Percentiles rank a stretch among this genome's conserved stretches.
Conservation (phyloP, 2,797 vertebrate genomes). For the Coccyzus lansbergi region DNA sequence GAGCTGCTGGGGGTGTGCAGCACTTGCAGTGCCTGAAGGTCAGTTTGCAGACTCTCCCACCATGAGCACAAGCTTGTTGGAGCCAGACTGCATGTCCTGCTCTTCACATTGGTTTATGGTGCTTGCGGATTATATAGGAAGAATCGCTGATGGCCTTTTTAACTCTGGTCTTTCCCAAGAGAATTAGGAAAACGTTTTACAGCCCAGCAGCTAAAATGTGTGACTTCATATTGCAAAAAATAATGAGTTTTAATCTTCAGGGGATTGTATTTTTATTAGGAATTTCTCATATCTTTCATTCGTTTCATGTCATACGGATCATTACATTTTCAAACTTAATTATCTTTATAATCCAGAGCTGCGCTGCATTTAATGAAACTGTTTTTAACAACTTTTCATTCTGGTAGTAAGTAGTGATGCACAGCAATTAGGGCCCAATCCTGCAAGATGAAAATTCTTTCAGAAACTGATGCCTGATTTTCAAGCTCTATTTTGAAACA, state of each 20-base stretch:
- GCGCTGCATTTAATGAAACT: constrained; percentile 39
- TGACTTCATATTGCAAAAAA: constrained; percentile 15
- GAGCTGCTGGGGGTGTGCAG: fast-evolving
- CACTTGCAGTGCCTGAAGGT: fast-evolving
- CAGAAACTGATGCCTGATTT: not conserved
- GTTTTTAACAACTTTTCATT: constrained; percentile 20
- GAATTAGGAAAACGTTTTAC: not conserved
- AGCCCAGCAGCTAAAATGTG: not conserved
- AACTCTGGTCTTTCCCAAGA: not conserved
- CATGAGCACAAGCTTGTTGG: not conserved
- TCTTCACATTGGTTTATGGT: not conserved
- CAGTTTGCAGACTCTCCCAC: not conserved
- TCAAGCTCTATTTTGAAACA: not conserved
- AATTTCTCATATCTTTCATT: constrained; percentile 24
- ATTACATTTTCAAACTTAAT: constrained; percentile 50
- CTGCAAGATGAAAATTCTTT: not conserved
- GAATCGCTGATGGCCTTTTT: not conserved
- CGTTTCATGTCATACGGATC: not conserved
- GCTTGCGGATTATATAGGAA: not conserved
- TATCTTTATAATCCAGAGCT: constrained; percentile 45
- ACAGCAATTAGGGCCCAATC: not conserved
- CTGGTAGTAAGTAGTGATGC: not conserved
- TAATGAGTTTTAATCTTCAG: constrained; percentile 29
- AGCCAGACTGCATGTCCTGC: not conserved
- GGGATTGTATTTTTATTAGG: constrained; percentile 22